Conservation (phyloP, 2,113 vertebrate species). For the Anolis sagrei region DNA sequence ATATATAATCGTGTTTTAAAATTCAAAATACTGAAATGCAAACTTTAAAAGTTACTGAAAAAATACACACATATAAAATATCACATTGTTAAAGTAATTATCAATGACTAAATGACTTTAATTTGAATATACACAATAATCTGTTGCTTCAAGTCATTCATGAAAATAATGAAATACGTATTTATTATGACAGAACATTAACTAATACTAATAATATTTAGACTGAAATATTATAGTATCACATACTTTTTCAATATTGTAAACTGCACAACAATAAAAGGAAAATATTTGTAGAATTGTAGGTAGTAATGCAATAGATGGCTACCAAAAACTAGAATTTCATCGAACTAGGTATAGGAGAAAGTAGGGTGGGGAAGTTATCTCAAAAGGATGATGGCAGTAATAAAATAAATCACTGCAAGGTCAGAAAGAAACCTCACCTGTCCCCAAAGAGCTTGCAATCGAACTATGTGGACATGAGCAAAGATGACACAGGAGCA, state of each 20-base stretch:
- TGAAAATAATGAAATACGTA: not conserved
- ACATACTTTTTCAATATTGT: not conserved
- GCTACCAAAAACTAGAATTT: not conserved
- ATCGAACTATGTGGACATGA: not conserved
- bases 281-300: not conserved
- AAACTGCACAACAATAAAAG: not conserved
- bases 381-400: not conserved
- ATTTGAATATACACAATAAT: not conserved
- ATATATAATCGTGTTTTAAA: not conserved
- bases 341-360: not conserved
- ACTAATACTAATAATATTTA: not conserved
- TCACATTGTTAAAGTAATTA: not conserved
- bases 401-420: not conserved
- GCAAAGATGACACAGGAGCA: not conserved
- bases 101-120: not conserved
- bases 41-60: not conserved
- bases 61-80: not conserved
- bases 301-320: not conserved
- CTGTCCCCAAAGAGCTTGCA: slow-evolving; percentile 30
- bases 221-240: not conserved
- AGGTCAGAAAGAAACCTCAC: not conserved
- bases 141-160: not conserved
- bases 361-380: too few species aligned
- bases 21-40: not conserved
- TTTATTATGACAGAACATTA: slow-evolving; percentile 15